A percentile compares a stretch with the other conserved stretches of the same genome.
These are phyloP conservation scores for Neogale vison DNA, from an alignment of 2,113 vertebrate genomes.

Conservation along the genomic window DNA sequence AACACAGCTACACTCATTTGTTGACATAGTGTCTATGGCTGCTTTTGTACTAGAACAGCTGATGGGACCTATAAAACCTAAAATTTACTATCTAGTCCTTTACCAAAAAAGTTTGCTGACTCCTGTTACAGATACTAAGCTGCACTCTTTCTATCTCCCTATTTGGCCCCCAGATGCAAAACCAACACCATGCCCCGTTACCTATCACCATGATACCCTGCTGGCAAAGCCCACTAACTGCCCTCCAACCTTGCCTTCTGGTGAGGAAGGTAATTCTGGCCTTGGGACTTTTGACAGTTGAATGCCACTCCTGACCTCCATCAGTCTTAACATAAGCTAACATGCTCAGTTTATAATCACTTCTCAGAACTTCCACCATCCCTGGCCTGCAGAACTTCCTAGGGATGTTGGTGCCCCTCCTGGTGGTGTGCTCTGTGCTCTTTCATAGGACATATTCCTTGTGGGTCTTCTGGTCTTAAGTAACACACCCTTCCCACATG, in stretches of 20 bases:
- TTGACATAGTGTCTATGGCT: neutral
- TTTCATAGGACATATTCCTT: neutral
- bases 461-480: neutral
- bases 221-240: neutral
- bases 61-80: neutral
- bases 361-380: neutral
- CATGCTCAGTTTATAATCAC: neutral
- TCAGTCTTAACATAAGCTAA: neutral
- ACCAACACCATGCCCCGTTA: neutral
- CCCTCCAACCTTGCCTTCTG: neutral
- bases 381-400: neutral
- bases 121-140: neutral
- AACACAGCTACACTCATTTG: neutral
- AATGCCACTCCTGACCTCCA: neutral
- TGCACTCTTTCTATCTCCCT: neutral
- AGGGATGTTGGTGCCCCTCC: neutral
- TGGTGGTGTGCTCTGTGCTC: neutral
- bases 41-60: neutral
- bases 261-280: neutral
- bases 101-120: neutral
- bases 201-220: no score
- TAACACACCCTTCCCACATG: neutral
- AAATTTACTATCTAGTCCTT: neutral
- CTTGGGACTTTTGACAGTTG: neutral
- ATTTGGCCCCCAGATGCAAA: neutral